Evolutionary conservation across 2,888 invertebrate genomes (phyloP), one percentile per base, ranked within the genome.

Genomic region (Plagodis pulveraria): DNA sequence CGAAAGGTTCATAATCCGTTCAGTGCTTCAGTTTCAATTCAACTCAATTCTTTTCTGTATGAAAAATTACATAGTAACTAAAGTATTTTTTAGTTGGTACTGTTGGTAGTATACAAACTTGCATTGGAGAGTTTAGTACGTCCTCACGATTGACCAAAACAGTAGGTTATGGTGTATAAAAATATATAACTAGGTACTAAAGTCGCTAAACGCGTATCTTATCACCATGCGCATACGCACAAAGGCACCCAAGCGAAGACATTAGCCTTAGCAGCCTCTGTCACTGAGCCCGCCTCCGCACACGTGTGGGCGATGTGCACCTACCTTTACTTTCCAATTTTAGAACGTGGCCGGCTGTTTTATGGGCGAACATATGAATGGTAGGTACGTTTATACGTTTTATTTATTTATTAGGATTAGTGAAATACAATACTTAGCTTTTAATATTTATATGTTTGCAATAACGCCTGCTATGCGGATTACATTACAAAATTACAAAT

Each of bases 311-410:
- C 65, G 74, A 62, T 65, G 42, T 47, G 70, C 62, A 56, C 62
- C 65, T 73, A 76, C 74, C 76, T 80, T 78, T 76, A 83, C 84
- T 87, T 87, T 87, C 86, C 82, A 87, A 86, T 84, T 85, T 84
- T 78, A 81, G 80, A 77, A 65, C 59, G 65, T 58, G 71, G 66
- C 62, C 66, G 65, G 63, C 56, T 64, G 61, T 63, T 62, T 51
- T 47, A 57, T 54, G 63, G 56, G 60, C 50, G 43, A 40, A 46
- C 41, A 40, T 51, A 49, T 45, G 33, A 41, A 47, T 49, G 53
- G 50, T 9, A 5, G 8, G 40, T 40, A 40, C 10, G 4, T 22
- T 22, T 22, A 22, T 22, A 22, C 22, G 22, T 2, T 1, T 22
- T 22, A 4, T 22, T 22, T 22, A 22, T 22, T 22, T 22, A 22